These are phyloP conservation scores for Otus scops DNA, from an alignment of 2,797 vertebrate species.

Conservation along the genomic window DNA sequence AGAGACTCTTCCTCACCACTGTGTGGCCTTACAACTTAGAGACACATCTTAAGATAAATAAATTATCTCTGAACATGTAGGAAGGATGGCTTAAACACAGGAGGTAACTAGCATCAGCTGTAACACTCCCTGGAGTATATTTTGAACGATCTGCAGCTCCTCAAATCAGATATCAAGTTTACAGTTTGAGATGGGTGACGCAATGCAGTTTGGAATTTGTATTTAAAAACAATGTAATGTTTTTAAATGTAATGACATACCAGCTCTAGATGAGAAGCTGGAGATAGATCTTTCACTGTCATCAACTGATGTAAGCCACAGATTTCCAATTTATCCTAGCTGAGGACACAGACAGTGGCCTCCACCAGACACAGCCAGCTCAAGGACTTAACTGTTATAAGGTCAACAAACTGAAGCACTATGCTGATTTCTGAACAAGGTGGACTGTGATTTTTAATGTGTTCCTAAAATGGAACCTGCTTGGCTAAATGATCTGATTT, in stretches of 20 bases:
- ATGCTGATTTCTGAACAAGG: background rate
- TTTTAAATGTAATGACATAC: background rate
- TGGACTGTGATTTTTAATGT: background rate
- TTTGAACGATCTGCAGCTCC: background rate
- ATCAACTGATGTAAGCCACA: background rate
- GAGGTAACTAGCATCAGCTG: background rate
- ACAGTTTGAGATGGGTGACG: background rate
- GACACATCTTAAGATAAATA: background rate
- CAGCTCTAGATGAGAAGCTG: background rate
- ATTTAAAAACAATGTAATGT: background rate
- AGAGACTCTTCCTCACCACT: background rate
- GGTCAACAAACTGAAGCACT: background rate
- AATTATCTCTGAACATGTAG: background rate
- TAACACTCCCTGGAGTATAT: background rate
- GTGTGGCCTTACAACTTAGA: background rate
- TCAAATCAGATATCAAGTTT: background rate
- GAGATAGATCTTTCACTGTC: background rate
- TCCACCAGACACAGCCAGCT: background rate
- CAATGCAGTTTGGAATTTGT: background rate
- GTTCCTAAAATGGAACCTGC: background rate
- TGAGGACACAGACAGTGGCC: background rate
- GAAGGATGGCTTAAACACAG: background rate
- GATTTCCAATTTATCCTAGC: background rate
- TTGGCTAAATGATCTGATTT: background rate
- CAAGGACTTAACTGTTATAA: background rate